Percentiles rank a stretch among this genome's conserved stretches.
Evolutionary conservation across 2,888 invertebrate genomes (phyloP).

Genomic region (Elegia similella): DNA sequence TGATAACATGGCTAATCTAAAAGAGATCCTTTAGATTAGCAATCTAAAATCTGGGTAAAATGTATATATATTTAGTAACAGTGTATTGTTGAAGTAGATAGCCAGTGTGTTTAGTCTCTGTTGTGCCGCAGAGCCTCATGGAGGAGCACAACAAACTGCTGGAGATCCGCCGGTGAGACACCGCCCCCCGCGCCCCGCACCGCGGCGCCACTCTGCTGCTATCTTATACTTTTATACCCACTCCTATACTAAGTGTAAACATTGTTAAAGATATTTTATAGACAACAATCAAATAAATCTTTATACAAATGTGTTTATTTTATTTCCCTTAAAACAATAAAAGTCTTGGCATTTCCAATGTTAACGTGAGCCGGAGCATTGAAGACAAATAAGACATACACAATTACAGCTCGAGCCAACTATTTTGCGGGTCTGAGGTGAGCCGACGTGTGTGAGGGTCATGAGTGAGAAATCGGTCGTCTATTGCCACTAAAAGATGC

Average conservation of each 20-base stretch:
- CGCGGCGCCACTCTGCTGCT: no score
- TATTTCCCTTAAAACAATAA: not conserved
- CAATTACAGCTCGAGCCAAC: no score
- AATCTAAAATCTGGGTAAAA: no score
- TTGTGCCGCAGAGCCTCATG: constrained; percentile 79
- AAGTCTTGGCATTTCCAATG: no score
- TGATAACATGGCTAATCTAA: no score
- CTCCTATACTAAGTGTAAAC: not conserved
- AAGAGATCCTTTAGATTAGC: no score
- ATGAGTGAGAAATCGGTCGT: no score
- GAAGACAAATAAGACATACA: no score
- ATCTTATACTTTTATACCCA: constrained; percentile 17
- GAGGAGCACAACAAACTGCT: constrained; percentile 80
- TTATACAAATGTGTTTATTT: constrained; percentile 12
- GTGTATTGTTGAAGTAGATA: not conserved
- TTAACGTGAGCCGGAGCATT: no score
- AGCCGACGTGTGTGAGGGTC: no score
- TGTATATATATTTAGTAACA: not conserved
- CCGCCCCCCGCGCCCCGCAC: constrained; percentile 2
- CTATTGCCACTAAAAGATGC: no score
- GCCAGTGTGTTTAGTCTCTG: constrained; percentile 9
- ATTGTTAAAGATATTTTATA: not conserved
- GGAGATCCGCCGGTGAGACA: constrained; percentile 49
- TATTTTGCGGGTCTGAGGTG: no score
- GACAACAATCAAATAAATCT: constrained; percentile 11